Evolutionary conservation across 2,113 vertebrate genomes (phyloP).

Genomic region (Rhinolophus ferrumequinum): DNA sequence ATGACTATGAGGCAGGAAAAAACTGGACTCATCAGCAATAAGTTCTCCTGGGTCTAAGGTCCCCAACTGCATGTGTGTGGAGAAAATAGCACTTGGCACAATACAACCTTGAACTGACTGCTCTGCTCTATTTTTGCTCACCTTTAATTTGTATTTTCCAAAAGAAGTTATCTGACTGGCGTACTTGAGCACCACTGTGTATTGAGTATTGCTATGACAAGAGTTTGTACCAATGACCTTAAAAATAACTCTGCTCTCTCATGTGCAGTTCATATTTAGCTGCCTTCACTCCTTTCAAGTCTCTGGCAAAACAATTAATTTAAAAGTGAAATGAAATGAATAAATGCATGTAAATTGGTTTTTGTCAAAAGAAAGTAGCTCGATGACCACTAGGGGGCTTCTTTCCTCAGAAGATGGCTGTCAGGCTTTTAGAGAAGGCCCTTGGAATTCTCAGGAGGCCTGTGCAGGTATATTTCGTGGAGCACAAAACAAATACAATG

Average conservation of each 20-base stretch:
- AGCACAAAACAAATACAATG: too few relatives aligned
- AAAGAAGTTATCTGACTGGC: neutral
- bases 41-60: neutral
- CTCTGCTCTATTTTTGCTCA: neutral
- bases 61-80: neutral
- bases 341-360: neutral
- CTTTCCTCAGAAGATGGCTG: neutral
- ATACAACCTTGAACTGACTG: neutral
- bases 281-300: neutral
- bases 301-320: neutral
- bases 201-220: neutral
- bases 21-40: neutral
- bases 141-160: neutral
- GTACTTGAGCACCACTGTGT: neutral
- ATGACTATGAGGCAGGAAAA: neutral
- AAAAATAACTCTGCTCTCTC: neutral
- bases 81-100: neutral
- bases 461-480: accelerated
- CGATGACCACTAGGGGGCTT: neutral
- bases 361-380: neutral
- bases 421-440: neutral
- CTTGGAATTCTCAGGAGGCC: neutral
- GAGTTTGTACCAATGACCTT: neutral
- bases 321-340: slow-evolving; percentile 41
- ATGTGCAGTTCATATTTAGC: neutral